Base-by-base conservation (phyloP, 2,888 invertebrate species). In the Ischnus inquisitorius region DNA sequence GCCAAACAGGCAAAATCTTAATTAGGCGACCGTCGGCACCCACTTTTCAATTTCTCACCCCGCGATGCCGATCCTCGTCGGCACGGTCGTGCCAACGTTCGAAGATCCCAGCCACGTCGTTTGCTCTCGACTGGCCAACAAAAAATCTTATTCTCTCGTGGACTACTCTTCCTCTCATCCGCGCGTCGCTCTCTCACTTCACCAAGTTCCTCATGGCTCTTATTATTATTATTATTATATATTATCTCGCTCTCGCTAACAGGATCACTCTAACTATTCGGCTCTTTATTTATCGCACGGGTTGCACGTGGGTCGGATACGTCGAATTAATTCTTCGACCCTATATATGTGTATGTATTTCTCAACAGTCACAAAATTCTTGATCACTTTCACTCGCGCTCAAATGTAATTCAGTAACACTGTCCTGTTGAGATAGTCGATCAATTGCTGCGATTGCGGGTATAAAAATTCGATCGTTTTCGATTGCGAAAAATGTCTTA, bases 11-110 rank as follows among this genome's bases (percentile, higher is more conserved):
- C 79, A 81, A 87, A 87, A 87, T 88, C 86, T 89, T 88, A 89
- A 90, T 90, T 89, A 87, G 83, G 79, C 64, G 62, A 71, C 60
- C 65, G 71, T 71, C 48, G 71, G 79, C 77, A 69, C 82, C 86
- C 85, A 88, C 88, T 88, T 87, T 90, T 90, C 88, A 90, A 88
- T 89, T 90, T 89, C 88, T 89, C 90, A 80, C 88, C 87, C 86
- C 81, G 85, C 60, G 65, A 57, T 67, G 57, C 67, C 46, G 57
- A 25, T 79, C 46, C 69, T 51, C 41, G 72, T 79, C 46, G 54
- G 65, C 48, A 25, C 48, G 72, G 25, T 72, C 72, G 64, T 65
- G 74, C 74, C 65, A 43, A 51, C 65, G 28, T 25, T 68, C 75
- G 57, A 48, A 64, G 64, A 67, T 71, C 78, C 74, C 82, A 54